A percentile compares a stretch with the other conserved stretches of the same genome.
Conservation (phyloP, 2,888 invertebrate species). For the Temnothorax unifasciatus region DNA sequence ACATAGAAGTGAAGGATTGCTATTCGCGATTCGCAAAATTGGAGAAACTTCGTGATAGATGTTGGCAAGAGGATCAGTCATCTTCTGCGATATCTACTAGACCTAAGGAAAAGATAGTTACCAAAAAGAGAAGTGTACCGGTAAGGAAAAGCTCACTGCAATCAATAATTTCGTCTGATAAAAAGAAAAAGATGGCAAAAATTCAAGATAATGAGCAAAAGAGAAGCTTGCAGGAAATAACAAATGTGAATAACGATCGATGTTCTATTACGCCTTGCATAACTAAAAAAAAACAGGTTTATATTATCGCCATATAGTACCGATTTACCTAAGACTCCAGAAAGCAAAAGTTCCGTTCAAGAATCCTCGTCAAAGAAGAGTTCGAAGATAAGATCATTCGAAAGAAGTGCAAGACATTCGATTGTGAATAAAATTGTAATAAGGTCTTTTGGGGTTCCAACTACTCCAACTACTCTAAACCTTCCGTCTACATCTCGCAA, state of each 20-base stretch:
- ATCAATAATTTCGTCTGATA: slow-evolving; percentile 74
- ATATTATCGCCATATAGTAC: background rate
- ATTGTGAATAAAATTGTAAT: background rate
- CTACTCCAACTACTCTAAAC: too few relatives aligned
- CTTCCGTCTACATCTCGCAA: background rate
- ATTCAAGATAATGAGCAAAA: background rate
- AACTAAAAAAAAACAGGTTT: background rate
- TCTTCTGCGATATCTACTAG: slow-evolving; percentile 57
- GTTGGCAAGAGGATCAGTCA: slow-evolving; percentile 87
- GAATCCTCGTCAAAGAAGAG: background rate
- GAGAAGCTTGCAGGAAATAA: too few relatives aligned
- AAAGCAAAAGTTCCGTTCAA: background rate
- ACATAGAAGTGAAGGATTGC: slow-evolving; percentile 88
- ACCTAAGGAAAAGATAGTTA: slow-evolving; percentile 44
- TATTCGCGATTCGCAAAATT: slow-evolving; percentile 78
- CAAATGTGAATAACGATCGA: background rate
- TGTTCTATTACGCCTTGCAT: background rate
- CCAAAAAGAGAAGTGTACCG: slow-evolving; percentile 44
- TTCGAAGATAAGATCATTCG: background rate
- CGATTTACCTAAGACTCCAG: background rate
- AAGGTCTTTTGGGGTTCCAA: background rate
- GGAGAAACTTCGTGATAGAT: slow-evolving; percentile 69
- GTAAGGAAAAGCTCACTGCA: slow-evolving; percentile 69
- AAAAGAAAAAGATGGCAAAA: slow-evolving; percentile 69
- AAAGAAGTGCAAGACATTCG: background rate